Base-by-base conservation (phyloP, 1,140 invertebrate species). In the Drosophila chauvacae region DNA sequence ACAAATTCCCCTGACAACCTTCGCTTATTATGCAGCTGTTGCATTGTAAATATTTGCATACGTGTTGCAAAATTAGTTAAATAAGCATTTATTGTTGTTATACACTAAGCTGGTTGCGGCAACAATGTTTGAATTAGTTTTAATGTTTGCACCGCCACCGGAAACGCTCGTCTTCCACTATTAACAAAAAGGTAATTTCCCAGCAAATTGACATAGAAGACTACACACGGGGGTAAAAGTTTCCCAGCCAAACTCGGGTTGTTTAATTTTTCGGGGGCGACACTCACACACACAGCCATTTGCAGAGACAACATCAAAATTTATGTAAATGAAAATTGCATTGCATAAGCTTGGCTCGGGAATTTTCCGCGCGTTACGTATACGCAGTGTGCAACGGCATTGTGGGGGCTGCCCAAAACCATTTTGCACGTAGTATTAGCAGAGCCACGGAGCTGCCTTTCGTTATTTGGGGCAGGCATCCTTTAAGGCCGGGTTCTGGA, bases 291-390 rank as follows among this genome's bases (percentile, higher is more conserved):
- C 45, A 58, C 59, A 55, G 50, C 63, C 50, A 61, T 69, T 77
- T 55, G 57, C 57, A 57, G 69, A 70, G 58, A 78, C 57, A 81
- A 70, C 50, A 63, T 62, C 64, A 72, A 82, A 87, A 87, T 87
- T 87, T 87, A 87, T 87, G 84, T 78, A 87, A 87, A 87, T 87
- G 84, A 79, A 87, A 87, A 87, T 87, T 87, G 84, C 84, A 87
- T 88, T 88, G 83, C 83, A 88, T 88, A 87, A 87, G 83, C 83
- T 51, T 26, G 26, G 58, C 37, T 26, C 77, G 28, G 56, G 42
- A 33, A 48, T 28, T 45, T 37, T 26, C 33, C 26, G 16, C 48
- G 57, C 73, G 68, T 51, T 74, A 78, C 81, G 81, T 85, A 85
- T 86, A 86, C 82, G 82, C 82, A 81, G 72, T 65, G 51, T 81